Evolutionary conservation across 2,888 invertebrate species (phyloP).

Genomic region (Melanchra persicariae): DNA sequence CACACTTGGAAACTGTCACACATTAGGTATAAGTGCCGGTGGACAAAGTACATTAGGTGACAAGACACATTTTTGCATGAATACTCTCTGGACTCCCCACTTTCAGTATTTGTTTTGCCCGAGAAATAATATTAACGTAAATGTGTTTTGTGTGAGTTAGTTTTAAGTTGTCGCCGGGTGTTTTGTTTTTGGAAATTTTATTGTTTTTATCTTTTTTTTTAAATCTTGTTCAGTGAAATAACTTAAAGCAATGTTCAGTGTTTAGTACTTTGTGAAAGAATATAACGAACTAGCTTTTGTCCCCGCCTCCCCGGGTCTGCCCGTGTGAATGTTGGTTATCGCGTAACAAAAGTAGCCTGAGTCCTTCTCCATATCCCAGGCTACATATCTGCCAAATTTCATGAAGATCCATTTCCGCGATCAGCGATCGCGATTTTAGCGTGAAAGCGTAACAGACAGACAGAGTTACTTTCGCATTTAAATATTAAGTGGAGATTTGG

Average conservation of each 20-base stretch:
- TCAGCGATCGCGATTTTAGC: too few species aligned
- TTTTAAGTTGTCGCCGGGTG: conserved; percentile 16
- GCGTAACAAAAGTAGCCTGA: too few species aligned
- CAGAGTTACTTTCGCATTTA: too few species aligned
- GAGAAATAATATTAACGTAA: conserved; percentile 52
- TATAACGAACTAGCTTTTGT: too few species aligned
- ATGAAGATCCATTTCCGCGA: too few species aligned
- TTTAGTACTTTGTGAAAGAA: too few species aligned
- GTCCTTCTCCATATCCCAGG: too few species aligned
- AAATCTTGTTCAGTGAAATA: not conserved
- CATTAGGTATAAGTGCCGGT: conserved; percentile 48
- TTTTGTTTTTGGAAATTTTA: not conserved
- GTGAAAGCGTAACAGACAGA: too few species aligned
- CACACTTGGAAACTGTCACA: conserved; percentile 57
- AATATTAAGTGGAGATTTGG: too few species aligned
- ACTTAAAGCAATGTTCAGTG: not conserved
- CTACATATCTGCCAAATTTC: too few species aligned
- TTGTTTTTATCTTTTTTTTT: not conserved
- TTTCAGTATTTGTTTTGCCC: conserved; percentile 52
- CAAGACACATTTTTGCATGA: conserved; percentile 75
- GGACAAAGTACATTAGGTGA: conserved; percentile 76
- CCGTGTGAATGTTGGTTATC: too few species aligned
- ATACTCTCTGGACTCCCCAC: conserved; percentile 56
- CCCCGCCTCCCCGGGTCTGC: too few species aligned
- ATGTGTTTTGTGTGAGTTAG: conserved; percentile 14